A percentile compares a stretch with the other conserved stretches of the same genome.
Evolutionary conservation across 2,888 invertebrate genomes (phyloP).

Genomic region (Glomeris marginata): DNA sequence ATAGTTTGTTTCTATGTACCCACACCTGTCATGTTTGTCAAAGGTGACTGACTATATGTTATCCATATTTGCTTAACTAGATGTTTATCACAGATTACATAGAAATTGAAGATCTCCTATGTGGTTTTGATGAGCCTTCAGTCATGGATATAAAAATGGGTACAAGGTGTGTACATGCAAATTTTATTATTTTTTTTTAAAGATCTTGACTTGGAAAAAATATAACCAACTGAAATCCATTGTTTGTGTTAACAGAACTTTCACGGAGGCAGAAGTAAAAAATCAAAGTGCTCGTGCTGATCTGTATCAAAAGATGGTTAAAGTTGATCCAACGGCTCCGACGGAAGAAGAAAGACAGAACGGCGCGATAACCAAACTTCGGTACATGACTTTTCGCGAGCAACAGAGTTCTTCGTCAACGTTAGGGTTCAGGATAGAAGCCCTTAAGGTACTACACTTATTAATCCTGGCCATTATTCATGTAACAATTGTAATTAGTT

Average conservation of each 20-base stretch:
- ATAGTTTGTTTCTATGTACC: not conserved
- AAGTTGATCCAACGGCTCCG: conserved; percentile 73
- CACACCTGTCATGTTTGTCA: not conserved
- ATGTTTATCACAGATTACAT: conserved; percentile 64
- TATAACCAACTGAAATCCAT: too few relatives aligned
- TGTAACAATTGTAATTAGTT: too few relatives aligned
- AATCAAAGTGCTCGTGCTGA: conserved; percentile 70
- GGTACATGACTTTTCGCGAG: conserved; percentile 94
- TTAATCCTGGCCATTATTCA: too few relatives aligned
- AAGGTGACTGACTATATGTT: not conserved
- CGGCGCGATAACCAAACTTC: conserved; percentile 80
- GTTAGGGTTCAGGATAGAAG: conserved; percentile 91
- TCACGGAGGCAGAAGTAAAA: conserved; percentile 85
- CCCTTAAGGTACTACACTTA: conserved; percentile 48
- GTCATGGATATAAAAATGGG: conserved; percentile 99
- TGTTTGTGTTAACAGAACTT: conserved; percentile 46
- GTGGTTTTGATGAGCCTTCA: conserved; percentile 77
- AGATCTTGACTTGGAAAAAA: too few relatives aligned
- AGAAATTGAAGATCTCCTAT: conserved; percentile 83
- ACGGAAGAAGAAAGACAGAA: conserved; percentile 63
- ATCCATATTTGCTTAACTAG: conserved; percentile 32
- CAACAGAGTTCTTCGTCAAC: conserved; percentile 80
- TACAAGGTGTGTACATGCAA: conserved; percentile 45
- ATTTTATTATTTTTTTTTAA: too few relatives aligned
- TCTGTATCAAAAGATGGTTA: conserved; percentile 90